These are phyloP conservation scores for Penaeus indicus DNA, from an alignment of 1,140 invertebrate species.

Conservation along the genomic window DNA sequence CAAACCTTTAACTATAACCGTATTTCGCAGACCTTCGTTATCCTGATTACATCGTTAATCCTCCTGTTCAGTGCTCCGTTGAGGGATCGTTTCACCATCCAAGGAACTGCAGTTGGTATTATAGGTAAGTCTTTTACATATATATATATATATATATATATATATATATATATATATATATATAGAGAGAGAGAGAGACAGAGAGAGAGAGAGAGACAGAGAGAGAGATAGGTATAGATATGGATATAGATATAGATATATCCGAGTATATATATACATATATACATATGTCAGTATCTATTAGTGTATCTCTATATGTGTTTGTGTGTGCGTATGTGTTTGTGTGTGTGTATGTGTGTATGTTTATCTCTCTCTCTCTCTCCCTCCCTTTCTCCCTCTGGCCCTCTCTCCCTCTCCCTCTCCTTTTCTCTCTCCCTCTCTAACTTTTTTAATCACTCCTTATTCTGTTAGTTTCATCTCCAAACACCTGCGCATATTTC, in stretches of 20 bases:
- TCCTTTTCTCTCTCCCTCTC: too few species aligned
- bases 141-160: not conserved
- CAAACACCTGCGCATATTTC: too few species aligned
- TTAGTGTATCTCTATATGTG: too few species aligned
- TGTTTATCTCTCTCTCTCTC: not conserved
- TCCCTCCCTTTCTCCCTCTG: not conserved
- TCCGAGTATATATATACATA: too few species aligned
- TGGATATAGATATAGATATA: too few species aligned
- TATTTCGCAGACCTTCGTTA: slow-evolving; percentile 51
- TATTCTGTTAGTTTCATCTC: not conserved
- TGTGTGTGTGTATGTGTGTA: not conserved
- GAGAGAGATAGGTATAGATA: too few species aligned
- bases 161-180: not conserved
- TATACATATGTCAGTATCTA: too few species aligned
- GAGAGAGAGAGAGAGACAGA: too few species aligned
- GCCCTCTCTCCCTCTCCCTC: not conserved
- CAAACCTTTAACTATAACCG: not conserved
- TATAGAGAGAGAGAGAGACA: not conserved
- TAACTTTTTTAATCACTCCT: too few species aligned
- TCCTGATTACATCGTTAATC: slow-evolving; percentile 58
- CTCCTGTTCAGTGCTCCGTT: slow-evolving; percentile 26
- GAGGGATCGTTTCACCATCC: slow-evolving; percentile 61
- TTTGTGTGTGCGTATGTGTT: not conserved
- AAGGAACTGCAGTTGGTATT: slow-evolving; percentile 59
- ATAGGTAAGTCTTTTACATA: slow-evolving; percentile 31